phyloP scores from a whole-genome alignment of 1,140 invertebrate species.

The Tribolium castaneum region DNA sequence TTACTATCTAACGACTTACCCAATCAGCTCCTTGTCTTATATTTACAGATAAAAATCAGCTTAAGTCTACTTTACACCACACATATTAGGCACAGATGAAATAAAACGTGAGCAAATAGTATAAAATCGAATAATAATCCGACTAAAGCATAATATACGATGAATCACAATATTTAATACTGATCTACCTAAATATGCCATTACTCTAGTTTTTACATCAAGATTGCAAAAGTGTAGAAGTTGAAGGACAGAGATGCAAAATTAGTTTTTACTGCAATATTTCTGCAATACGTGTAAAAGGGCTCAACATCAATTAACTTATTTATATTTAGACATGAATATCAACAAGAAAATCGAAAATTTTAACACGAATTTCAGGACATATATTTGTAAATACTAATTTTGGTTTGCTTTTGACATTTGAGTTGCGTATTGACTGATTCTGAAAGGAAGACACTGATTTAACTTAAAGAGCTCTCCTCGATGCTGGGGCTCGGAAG shows the following conservation, averaged over 20 bases:
- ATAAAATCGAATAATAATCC: constrained; percentile 8
- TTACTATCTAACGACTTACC: constrained; percentile 8
- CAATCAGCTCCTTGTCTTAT: constrained; percentile 19
- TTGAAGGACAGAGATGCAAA: constrained; percentile 17
- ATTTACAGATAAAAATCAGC: constrained; percentile 21
- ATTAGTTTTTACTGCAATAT: constrained; percentile 35
- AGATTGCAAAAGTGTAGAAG: background rate
- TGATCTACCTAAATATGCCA: constrained; percentile 14
- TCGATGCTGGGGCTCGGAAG: constrained; percentile 64
- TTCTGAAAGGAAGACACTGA: constrained; percentile 16
- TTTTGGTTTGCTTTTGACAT: constrained; percentile 23
- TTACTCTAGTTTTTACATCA: constrained; percentile 34
- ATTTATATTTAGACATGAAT: constrained; percentile 27
- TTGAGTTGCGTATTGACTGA: constrained; percentile 16
- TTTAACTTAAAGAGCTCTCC: constrained; percentile 65
- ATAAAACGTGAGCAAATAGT: constrained; percentile 34
- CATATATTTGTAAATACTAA: constrained; percentile 37
- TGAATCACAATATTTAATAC: constrained; percentile 39
- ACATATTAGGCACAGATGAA: constrained; percentile 36
- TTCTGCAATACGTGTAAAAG: constrained; percentile 19
- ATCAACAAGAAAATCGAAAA: constrained; percentile 35
- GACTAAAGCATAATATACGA: constrained; percentile 34
- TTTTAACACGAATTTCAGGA: constrained; percentile 36
- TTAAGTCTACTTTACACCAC: constrained; percentile 13
- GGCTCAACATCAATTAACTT: constrained; percentile 38